These are phyloP conservation scores for Neodiprion pinetum DNA, from an alignment of 1,140 invertebrate genomes.

Conservation along the genomic window DNA sequence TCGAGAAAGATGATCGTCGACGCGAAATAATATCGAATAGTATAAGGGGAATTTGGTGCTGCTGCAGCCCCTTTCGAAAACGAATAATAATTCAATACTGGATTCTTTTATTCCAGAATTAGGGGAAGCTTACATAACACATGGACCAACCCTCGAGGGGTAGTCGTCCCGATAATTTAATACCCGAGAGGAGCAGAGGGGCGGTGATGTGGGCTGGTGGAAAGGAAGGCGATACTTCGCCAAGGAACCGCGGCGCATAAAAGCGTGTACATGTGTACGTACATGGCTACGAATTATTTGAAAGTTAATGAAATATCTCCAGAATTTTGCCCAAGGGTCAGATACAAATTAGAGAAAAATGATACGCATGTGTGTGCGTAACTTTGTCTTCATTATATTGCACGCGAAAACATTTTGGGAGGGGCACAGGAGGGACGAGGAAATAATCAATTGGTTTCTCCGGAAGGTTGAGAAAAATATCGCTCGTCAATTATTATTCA, in stretches of 20 bases:
- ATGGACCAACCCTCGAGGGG: slow-evolving; percentile 46
- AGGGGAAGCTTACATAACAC: slow-evolving; percentile 46
- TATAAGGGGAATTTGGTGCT: too few species aligned
- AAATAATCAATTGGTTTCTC: background rate
- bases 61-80: background rate
- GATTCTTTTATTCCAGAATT: slow-evolving; percentile 5
- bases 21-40: too few species aligned
- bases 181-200: slow-evolving; percentile 40
- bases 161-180: slow-evolving; percentile 51
- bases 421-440: background rate
- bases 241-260: too few species aligned
- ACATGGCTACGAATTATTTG: too few species aligned
- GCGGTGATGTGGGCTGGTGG: slow-evolving; percentile 30
- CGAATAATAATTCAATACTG: slow-evolving; percentile 2
- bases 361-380: too few species aligned
- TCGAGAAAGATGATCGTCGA: too few species aligned
- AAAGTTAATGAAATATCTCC: too few species aligned
- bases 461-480: background rate
- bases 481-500: background rate
- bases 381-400: too few species aligned
- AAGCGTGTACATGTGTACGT: too few species aligned
- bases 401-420: too few species aligned
- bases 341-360: too few species aligned
- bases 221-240: background rate
- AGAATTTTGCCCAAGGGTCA: too few species aligned